phyloP scores from a whole-genome alignment of 2,113 vertebrate species.

The Phainopepla nitens region DNA sequence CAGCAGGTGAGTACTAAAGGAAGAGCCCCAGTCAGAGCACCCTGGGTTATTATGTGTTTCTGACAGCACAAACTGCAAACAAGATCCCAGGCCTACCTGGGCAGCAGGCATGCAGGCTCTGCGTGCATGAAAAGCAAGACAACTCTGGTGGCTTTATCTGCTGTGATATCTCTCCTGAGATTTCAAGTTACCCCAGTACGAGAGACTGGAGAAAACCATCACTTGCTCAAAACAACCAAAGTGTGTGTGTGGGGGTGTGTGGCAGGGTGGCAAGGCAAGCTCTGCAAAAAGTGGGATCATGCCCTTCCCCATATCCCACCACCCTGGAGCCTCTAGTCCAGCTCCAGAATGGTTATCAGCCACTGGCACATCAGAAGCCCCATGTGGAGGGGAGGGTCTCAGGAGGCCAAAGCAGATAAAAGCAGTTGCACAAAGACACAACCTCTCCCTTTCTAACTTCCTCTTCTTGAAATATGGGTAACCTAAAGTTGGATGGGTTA shows the following conservation, averaged over 20 bases:
- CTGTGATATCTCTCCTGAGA: neutral
- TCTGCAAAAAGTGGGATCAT: neutral
- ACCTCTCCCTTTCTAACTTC: neutral
- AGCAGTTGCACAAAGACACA: neutral
- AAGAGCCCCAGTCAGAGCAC: neutral
- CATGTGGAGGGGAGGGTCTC: too few species aligned
- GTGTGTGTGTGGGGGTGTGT: too few species aligned
- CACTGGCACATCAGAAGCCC: neutral
- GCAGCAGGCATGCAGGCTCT: neutral
- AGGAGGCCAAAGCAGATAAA: neutral
- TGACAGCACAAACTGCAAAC: neutral
- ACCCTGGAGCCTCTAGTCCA: neutral
- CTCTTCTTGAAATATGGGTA: neutral
- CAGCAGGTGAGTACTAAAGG: neutral
- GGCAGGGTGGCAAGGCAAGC: neutral
- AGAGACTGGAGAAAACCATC: neutral
- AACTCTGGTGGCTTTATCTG: neutral
- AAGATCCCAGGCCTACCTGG: neutral
- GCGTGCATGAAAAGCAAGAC: neutral
- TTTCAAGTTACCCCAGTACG: neutral
- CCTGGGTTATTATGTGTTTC: neutral
- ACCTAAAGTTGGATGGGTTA: neutral
- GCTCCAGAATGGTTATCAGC: neutral
- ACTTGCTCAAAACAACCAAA: neutral
- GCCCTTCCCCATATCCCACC: neutral